phyloP scores from a whole-genome alignment of 2,888 invertebrate genomes.

The Rhagophthalmus giganteus region DNA sequence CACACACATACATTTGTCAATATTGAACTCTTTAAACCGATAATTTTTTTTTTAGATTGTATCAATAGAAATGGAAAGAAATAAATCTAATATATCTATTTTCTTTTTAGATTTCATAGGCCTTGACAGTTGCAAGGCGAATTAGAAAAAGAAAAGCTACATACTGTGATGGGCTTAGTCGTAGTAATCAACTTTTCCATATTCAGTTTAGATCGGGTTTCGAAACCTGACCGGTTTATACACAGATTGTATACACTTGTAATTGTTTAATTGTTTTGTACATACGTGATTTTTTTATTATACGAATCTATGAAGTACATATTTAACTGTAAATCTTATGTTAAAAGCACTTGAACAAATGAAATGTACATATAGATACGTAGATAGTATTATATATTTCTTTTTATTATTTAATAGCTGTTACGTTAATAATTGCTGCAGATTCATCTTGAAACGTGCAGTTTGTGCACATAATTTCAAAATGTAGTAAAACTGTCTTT shows the following conservation, averaged over 20 bases:
- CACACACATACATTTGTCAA: no score
- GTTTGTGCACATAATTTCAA: constrained; percentile 10
- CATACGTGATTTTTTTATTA: constrained; percentile 55
- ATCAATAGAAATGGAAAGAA: no score
- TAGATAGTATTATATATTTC: constrained; percentile 21
- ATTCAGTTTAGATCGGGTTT: constrained; percentile 44
- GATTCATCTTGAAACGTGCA: background rate
- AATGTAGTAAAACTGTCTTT: constrained; percentile 11
- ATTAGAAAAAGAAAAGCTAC: constrained; percentile 56
- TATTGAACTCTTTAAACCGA: no score
- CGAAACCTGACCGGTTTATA: constrained; percentile 34
- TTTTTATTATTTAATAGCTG: constrained; percentile 22
- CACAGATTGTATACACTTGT: constrained; percentile 35
- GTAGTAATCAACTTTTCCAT: constrained; percentile 54
- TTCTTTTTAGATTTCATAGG: constrained; percentile 69
- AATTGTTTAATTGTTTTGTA: constrained; percentile 52
- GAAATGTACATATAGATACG: constrained; percentile 43
- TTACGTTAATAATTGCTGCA: constrained; percentile 15
- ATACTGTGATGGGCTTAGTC: constrained; percentile 57
- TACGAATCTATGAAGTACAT: constrained; percentile 37
- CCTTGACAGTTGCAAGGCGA: constrained; percentile 73
- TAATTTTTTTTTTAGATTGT: no score
- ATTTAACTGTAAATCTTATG: constrained; percentile 33
- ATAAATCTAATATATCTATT: constrained; percentile 34
- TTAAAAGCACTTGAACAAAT: constrained; percentile 39